phyloP scores from a whole-genome alignment of 2,888 invertebrate genomes.

The Drosophila planitibia region DNA sequence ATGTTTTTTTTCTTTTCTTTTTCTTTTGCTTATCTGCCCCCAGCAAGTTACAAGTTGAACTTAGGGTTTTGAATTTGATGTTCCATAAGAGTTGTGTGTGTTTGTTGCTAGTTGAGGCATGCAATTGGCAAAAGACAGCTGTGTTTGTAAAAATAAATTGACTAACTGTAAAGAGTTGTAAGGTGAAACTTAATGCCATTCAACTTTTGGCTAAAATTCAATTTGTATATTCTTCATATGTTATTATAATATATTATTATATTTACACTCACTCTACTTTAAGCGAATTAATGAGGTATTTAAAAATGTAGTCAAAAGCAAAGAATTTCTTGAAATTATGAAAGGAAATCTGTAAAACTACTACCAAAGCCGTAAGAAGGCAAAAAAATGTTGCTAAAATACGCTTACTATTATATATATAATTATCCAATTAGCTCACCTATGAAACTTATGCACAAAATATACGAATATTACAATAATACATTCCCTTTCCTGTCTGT shows the following conservation, averaged over 20 bases:
- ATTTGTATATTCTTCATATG: background rate
- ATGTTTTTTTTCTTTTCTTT: constrained; percentile 28
- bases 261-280: background rate
- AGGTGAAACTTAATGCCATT: background rate
- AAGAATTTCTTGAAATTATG: background rate
- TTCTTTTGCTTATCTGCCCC: constrained; percentile 45
- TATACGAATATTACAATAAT: background rate
- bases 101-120: background rate
- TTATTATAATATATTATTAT: background rate
- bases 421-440: background rate
- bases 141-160: constrained; percentile 1
- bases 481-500: background rate
- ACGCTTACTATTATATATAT: no score
- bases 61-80: constrained; percentile 22
- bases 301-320: background rate
- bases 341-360: no score
- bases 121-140: constrained; percentile 7
- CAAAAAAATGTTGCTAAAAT: no score
- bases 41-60: constrained; percentile 34
- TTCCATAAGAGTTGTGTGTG: constrained; percentile 23
- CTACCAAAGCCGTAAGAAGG: no score
- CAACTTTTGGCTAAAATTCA: background rate
- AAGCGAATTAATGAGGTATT: background rate
- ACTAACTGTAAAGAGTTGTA: constrained; percentile 1
- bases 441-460: background rate